These are phyloP conservation scores for Ictidomys tridecemlineatus DNA, from an alignment of 2,113 vertebrate genomes.

Conservation along the genomic window DNA sequence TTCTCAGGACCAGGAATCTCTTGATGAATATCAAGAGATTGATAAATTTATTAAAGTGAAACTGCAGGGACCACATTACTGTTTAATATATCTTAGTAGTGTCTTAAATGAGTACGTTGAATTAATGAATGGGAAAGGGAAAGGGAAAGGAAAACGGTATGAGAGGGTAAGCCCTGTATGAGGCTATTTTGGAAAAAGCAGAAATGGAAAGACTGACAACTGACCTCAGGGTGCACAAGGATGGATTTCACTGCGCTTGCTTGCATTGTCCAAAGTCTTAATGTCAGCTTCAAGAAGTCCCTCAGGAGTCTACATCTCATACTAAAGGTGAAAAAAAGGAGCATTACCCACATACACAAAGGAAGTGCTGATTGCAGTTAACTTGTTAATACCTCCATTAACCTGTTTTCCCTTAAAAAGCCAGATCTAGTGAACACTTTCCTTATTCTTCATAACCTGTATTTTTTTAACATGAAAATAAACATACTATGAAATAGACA, in stretches of 20 bases:
- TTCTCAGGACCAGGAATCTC: neutral
- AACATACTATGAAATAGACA: neutral
- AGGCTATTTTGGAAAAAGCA: neutral
- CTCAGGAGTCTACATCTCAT: neutral
- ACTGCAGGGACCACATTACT: neutral
- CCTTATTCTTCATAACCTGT: neutral
- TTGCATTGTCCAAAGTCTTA: neutral
- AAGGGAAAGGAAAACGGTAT: neutral
- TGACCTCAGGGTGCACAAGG: neutral
- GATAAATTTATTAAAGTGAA: neutral
- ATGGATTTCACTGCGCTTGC: neutral
- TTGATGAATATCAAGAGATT: neutral
- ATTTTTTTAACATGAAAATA: too few relatives aligned
- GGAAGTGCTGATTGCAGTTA: neutral
- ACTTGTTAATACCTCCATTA: neutral
- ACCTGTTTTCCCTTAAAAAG: neutral
- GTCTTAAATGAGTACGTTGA: neutral
- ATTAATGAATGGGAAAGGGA: neutral
- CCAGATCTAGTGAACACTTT: neutral
- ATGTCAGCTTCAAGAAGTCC: neutral
- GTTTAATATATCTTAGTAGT: neutral
- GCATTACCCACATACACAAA: neutral
- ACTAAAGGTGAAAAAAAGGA: neutral
- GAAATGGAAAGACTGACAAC: too few relatives aligned
- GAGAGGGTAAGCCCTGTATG: neutral